Evolutionary conservation across 2,797 vertebrate species (phyloP).

Genomic region (Eulemur coronatus): DNA sequence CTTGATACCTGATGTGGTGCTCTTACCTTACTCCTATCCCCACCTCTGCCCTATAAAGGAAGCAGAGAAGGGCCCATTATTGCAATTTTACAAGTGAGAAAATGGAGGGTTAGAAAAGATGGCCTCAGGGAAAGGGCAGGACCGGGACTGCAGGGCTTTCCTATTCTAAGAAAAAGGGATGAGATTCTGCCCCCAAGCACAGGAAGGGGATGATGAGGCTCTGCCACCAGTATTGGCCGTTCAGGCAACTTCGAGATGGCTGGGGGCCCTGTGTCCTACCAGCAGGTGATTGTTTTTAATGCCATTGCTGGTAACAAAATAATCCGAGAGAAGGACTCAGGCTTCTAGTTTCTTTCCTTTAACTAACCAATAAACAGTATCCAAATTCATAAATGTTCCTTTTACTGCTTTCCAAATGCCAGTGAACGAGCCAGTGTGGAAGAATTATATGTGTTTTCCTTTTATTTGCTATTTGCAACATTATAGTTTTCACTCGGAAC

Average conservation of each 20-base stretch:
- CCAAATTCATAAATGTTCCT: slow-evolving; percentile 7
- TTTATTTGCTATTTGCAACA: slow-evolving; percentile 25
- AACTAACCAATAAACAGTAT: not conserved
- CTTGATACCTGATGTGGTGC: not conserved
- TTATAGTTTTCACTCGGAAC: slow-evolving; percentile 5
- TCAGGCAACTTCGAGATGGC: not conserved
- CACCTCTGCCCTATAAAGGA: not conserved
- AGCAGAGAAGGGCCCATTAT: not conserved
- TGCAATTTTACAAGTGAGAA: not conserved
- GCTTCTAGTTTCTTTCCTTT: not conserved
- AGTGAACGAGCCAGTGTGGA: not conserved
- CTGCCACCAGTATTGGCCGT: not conserved
- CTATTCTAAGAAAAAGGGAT: not conserved
- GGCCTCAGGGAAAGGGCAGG: not conserved
- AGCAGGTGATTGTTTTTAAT: not conserved
- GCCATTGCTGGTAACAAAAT: not conserved
- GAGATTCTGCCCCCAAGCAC: not conserved
- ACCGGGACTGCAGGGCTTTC: not conserved
- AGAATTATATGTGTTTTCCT: not conserved
- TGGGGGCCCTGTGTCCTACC: not conserved
- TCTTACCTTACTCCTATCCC: not conserved
- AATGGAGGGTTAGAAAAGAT: not conserved
- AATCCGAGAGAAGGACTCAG: not conserved
- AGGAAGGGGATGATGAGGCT: not conserved
- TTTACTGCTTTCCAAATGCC: slow-evolving; percentile 24